Percentiles rank a stretch among this genome's conserved stretches.
Evolutionary conservation across 2,797 vertebrate genomes (phyloP).

Genomic region (Oryzias dopingdopingensis): DNA sequence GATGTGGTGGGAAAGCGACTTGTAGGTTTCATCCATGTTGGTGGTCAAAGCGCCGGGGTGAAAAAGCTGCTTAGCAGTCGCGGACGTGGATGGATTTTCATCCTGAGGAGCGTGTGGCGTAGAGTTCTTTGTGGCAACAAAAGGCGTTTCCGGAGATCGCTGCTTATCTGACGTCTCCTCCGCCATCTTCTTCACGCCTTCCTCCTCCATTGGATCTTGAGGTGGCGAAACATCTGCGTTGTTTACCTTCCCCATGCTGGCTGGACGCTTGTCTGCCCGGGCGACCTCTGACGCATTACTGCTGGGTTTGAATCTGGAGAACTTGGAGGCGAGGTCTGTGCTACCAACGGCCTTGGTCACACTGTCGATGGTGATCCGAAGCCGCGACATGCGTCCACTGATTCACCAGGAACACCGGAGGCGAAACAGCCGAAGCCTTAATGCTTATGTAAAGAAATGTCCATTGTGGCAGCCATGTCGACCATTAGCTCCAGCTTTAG

Average conservation of each 20-base stretch:
- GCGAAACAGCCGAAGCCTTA: conserved; percentile 9
- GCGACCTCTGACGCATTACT: conserved; percentile 41
- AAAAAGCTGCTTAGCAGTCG: conserved; percentile 78
- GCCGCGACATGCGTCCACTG: conserved; percentile 87
- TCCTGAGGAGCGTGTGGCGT: conserved; percentile 17
- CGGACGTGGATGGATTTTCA: conserved; percentile 34
- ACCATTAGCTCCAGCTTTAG: conserved; percentile 5
- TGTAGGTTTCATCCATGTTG: conserved; percentile 90
- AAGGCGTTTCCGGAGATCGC: conserved; percentile 51
- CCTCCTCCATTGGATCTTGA: conserved; percentile 56
- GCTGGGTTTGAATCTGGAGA: conserved; percentile 83
- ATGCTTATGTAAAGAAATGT: neutral
- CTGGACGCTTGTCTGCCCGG: conserved; percentile 36
- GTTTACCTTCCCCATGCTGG: conserved; percentile 38
- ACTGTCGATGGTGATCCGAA: conserved; percentile 89
- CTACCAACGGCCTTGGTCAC: conserved; percentile 91
- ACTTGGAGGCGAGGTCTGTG: conserved; percentile 86
- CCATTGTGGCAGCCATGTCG: conserved; percentile 26
- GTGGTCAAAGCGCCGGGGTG: conserved; percentile 80
- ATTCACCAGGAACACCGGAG: conserved; percentile 24
- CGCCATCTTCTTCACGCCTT: conserved; percentile 35
- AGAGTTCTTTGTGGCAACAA: conserved; percentile 44
- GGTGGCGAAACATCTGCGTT: neutral
- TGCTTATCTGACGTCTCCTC: conserved; percentile 15
- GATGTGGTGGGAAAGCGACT: conserved; percentile 86